Conservation (phyloP, 2,113 vertebrate genomes). For the Grammomys dolichurus region DNA sequence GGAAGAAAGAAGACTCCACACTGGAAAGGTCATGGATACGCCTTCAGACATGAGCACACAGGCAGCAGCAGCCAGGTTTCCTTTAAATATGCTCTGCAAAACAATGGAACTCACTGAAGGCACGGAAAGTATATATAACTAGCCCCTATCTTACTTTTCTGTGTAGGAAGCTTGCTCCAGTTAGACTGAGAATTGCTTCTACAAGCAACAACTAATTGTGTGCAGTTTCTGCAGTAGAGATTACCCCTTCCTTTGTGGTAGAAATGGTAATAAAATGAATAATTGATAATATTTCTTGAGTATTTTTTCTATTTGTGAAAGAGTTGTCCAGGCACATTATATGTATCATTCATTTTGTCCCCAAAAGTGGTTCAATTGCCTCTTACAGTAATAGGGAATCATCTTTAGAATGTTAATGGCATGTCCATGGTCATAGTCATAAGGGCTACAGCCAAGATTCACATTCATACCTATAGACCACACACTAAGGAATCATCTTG, state of each 20-base stretch:
- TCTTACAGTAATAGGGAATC: neutral
- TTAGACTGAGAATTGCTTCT: neutral
- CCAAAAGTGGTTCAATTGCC: too few relatives aligned
- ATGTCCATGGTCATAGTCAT: neutral
- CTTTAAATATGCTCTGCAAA: neutral
- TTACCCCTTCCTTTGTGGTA: neutral
- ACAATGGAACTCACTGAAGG: neutral
- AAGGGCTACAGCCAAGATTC: neutral
- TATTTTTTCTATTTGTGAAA: neutral
- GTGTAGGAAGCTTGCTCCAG: neutral
- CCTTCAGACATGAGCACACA: neutral
- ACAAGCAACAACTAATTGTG: neutral
- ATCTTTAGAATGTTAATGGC: neutral
- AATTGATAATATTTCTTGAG: neutral
- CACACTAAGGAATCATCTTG: neutral
- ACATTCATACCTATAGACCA: neutral
- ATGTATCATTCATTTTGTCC: neutral
- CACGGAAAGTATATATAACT: rapidly evolving
- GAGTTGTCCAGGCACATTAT: neutral
- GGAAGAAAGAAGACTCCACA: neutral
- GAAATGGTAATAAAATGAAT: neutral
- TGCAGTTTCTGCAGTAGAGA: neutral
- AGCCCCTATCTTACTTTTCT: neutral
- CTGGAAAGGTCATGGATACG: neutral
- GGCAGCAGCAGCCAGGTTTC: neutral